These are phyloP conservation scores for Montipora efflorescens DNA, from an alignment of 64 coral and sea anemone genomes.

Conservation along the genomic window DNA sequence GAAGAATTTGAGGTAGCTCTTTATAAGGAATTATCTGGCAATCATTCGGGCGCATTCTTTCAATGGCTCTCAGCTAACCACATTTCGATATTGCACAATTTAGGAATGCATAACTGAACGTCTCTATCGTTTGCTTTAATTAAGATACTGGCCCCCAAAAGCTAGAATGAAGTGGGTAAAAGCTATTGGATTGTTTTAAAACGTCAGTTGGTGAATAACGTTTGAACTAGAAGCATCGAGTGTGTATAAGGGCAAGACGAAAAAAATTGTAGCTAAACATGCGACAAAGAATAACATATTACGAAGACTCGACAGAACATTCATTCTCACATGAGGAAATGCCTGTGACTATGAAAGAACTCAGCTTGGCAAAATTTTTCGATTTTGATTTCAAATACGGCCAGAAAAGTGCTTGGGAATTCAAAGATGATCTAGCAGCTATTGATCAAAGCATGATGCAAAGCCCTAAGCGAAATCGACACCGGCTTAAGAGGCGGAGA, in stretches of 20 bases:
- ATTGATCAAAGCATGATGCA: conserved; percentile 36
- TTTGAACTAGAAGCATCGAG: not conserved
- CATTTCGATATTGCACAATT: not conserved
- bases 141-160: not conserved
- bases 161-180: not conserved
- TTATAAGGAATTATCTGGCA: not conserved
- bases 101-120: not conserved
- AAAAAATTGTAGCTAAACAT: not conserved
- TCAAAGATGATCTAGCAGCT: conserved; percentile 16
- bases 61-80: not conserved
- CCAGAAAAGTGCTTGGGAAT: conserved; percentile 47
- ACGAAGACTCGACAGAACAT: not conserved
- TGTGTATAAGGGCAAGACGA: not conserved
- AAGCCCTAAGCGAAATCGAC: conserved; percentile 47
- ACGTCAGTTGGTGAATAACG: not conserved
- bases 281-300: conserved; percentile 17
- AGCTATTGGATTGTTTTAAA: not conserved
- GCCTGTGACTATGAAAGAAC: conserved; percentile 50
- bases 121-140: conserved; percentile 13
- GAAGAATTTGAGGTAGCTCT: not conserved
- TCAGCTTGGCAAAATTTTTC: conserved; percentile 15
- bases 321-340: not conserved
- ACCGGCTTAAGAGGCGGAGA: conserved; percentile 47
- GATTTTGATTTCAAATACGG: conserved; percentile 83
- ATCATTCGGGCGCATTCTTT: not conserved